Conservation (phyloP, 2,797 vertebrate genomes). For the Lithobates pipiens region DNA sequence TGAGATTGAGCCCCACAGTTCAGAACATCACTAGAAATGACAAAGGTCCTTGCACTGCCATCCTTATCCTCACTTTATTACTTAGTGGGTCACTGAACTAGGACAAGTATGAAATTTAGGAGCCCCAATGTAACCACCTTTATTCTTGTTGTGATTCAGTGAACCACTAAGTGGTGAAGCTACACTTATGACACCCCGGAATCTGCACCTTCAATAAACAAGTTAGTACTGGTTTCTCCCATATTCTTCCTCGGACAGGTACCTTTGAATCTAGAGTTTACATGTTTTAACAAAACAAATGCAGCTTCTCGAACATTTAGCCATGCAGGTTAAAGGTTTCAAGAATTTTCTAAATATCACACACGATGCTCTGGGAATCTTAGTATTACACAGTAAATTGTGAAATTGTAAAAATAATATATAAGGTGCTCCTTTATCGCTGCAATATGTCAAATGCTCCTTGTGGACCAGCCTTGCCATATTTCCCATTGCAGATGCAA, state of each 20-base stretch:
- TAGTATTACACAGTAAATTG: neutral
- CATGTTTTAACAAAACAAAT: neutral
- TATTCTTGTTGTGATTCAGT: too few relatives aligned
- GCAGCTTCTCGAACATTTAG: neutral
- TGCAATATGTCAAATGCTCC: slow-evolving; percentile 17
- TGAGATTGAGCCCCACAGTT: too few relatives aligned
- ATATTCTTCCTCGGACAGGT: neutral
- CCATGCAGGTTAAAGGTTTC: neutral
- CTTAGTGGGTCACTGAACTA: too few relatives aligned
- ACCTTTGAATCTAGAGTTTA: neutral
- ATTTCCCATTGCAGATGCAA: slow-evolving; percentile 22
- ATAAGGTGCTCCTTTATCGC: slow-evolving; percentile 16
- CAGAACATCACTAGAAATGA: too few relatives aligned
- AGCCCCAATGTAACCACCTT: too few relatives aligned
- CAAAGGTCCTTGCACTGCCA: too few relatives aligned
- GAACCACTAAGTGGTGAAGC: neutral
- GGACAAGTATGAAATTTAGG: too few relatives aligned
- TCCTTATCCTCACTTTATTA: too few relatives aligned
- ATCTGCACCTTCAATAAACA: neutral
- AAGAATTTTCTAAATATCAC: slow-evolving; percentile 9
- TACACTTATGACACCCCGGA: neutral
- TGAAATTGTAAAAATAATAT: slow-evolving; percentile 21
- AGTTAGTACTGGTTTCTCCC: neutral
- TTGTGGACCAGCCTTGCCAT: neutral
- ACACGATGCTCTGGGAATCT: neutral